These are phyloP conservation scores for Ectemnius cavifrons DNA, from an alignment of 2,888 invertebrate species.

Conservation along the genomic window DNA sequence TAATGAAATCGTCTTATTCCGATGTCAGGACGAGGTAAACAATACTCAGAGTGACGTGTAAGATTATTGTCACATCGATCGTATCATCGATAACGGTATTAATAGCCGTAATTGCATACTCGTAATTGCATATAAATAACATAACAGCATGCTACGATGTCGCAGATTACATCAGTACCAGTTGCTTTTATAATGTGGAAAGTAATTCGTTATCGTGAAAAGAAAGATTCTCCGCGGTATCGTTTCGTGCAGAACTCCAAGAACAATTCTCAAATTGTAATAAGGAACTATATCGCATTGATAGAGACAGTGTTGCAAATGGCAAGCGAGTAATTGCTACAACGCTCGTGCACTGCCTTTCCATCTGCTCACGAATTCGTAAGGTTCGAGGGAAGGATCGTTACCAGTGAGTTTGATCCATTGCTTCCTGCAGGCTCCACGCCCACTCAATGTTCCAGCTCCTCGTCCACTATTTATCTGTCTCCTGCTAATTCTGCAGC, in stretches of 20 bases:
- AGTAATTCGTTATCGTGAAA: conserved; percentile 1
- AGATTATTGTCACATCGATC: conserved; percentile 1
- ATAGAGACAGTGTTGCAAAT: too few species aligned
- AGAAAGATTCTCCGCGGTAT: conserved; percentile 17
- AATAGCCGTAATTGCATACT: background rate
- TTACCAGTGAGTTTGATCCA: conserved; percentile 72
- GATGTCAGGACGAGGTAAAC: background rate
- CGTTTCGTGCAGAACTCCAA: background rate
- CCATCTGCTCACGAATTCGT: conserved; percentile 57
- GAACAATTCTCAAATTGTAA: conserved; percentile 30
- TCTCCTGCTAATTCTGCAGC: conserved; percentile 69
- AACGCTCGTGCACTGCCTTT: conserved; percentile 37
- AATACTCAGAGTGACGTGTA: conserved; percentile 3
- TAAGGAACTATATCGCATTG: conserved; percentile 3
- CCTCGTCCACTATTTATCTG: conserved; percentile 72
- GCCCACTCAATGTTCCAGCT: conserved; percentile 74
- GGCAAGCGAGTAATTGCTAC: conserved; percentile 54
- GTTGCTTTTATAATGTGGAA: background rate
- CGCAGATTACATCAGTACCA: too few species aligned
- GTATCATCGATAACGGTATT: conserved; percentile 6
- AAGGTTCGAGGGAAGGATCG: conserved; percentile 52
- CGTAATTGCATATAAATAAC: background rate
- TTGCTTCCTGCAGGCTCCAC: conserved; percentile 74
- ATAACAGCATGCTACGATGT: background rate
- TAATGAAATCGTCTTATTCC: conserved; percentile 24